phyloP scores from a whole-genome alignment of 2,888 invertebrate genomes.

The Drosophila neoperkinsi region DNA sequence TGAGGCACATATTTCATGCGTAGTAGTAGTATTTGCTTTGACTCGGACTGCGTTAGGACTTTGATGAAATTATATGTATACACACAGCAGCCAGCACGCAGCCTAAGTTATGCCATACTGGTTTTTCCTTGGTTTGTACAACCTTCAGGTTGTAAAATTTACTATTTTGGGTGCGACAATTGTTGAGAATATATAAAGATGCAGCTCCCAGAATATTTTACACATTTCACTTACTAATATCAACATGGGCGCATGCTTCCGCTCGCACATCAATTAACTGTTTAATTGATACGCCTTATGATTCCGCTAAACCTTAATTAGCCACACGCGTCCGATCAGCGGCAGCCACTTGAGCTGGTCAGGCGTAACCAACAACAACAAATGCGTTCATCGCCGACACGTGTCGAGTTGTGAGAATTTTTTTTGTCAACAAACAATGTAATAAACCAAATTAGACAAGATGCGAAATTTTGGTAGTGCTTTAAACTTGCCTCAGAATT shows the following conservation, averaged over 20 bases:
- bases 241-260: conserved; percentile 16
- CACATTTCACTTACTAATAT: conserved; percentile 15
- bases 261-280: conserved; percentile 61
- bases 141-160: conserved; percentile 23
- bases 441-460: conserved; percentile 2
- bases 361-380: conserved; percentile 29
- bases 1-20: conserved; percentile 62
- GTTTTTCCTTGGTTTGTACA: conserved; percentile 32
- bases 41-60: conserved; percentile 38
- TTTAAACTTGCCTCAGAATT: background rate
- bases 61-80: conserved; percentile 60
- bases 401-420: conserved; percentile 58
- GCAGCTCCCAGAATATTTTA: conserved; percentile 31
- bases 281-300: conserved; percentile 72
- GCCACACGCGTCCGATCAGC: conserved; percentile 62
- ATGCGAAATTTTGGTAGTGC: background rate
- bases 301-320: conserved; percentile 52
- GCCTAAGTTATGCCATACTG: conserved; percentile 9
- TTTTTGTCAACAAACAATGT: conserved; percentile 17
- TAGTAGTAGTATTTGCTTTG: conserved; percentile 62
- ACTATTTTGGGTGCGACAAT: conserved; percentile 14
- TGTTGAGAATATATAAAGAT: conserved; percentile 11
- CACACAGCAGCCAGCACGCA: conserved; percentile 25
- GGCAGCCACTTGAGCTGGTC: conserved; percentile 52
- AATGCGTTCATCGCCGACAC: conserved; percentile 43